phyloP scores from a whole-genome alignment of 2,888 invertebrate genomes.

The Laspeyria flexula region DNA sequence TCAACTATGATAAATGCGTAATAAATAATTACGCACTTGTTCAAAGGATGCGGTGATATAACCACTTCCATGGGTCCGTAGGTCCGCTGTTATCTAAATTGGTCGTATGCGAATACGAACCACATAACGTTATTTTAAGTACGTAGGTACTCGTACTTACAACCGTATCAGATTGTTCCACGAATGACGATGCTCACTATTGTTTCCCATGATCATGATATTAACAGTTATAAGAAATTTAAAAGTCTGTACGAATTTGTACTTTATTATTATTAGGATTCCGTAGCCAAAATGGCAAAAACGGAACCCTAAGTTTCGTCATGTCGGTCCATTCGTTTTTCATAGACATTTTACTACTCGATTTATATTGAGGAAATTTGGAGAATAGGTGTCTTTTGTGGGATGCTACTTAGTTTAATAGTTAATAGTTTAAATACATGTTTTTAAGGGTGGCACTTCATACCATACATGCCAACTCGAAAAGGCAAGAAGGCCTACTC shows the following conservation, averaged over 20 bases:
- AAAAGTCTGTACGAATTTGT: not conserved
- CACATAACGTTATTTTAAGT: conserved; percentile 21
- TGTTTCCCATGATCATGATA: conserved; percentile 11
- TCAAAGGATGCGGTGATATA: conserved; percentile 41
- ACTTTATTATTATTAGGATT: no score
- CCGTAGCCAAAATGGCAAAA: no score
- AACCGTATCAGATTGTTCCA: conserved; percentile 2
- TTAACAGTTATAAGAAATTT: conserved; percentile 9
- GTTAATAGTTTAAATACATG: no score
- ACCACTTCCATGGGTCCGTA: conserved; percentile 35
- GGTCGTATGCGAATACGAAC: conserved; percentile 16
- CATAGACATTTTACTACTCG: no score
- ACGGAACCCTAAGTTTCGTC: no score
- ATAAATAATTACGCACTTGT: conserved; percentile 19
- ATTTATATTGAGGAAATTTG: no score
- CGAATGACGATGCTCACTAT: conserved; percentile 2
- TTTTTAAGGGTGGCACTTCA: no score
- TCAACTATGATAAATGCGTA: not conserved
- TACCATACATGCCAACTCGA: no score
- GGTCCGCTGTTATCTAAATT: conserved; percentile 27
- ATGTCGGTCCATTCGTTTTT: no score
- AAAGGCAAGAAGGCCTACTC: no score
- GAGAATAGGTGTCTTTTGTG: no score
- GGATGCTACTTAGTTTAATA: no score
- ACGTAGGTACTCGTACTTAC: conserved; percentile 3